Base-by-base conservation (phyloP, 2,113 vertebrate species). In the Halichoeres trimaculatus region DNA sequence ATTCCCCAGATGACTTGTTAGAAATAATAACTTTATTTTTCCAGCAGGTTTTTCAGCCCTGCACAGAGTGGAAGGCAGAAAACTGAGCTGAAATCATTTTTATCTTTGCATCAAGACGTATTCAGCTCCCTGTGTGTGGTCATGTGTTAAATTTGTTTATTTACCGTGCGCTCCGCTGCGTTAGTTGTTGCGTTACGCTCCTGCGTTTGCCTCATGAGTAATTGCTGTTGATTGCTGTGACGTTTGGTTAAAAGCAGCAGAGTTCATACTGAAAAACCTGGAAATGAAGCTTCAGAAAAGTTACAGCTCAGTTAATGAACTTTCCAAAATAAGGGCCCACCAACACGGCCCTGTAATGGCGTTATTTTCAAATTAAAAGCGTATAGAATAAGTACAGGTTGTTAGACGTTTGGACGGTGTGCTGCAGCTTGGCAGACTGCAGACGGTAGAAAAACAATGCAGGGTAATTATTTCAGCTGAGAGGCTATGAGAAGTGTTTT, bases 321-420 rank as follows among this genome's bases (percentile, higher is more conserved):
- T 70, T 16, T 52, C 66, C 45, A 38, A 48, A 76, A 81, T 59
- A 24, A 35, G 50, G 38, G 90, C 67, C 89, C 90, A 92, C 90
- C 84, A 77, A 83, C 74, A 58, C 54, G 57, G 71, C 69, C 81
- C 76, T 84, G 81, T 88, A 81, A 87, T 80, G 45, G 45, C 55
- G 71, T 70, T 85, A 81, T 87, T 91, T 85, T 84, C 83, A 81
- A 78, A 90, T 89, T 80, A 82, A 75, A 76, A 38, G 74, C 47
- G 76, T 56, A 67, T 78, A 90, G 65, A 66, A 76, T 85, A 84
- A 90, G 78, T 85, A 36, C 58, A 53, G 65, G 71, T 69, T 80
- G 87, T 86, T 90, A 84, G 72, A 72, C 55, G 24, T 16, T 62
- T 74, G 83, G 74, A 65, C 52, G 65, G 51, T 61, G 64, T 17